Base-by-base conservation (phyloP, 2,888 invertebrate genomes). In the Glaucopsyche alexis region DNA sequence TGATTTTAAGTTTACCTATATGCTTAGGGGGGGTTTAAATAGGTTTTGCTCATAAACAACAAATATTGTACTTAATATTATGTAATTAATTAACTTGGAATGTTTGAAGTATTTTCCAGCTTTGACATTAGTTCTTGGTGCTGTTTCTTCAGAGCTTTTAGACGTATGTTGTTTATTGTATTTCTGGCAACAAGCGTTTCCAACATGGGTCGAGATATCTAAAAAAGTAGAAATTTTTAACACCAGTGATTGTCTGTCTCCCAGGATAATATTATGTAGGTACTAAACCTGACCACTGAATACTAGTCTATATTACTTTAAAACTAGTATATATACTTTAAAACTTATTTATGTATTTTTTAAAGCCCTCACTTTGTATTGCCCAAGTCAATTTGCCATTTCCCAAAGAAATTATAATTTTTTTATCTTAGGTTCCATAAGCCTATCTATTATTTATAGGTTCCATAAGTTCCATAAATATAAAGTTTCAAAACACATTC, bases 191-290 rank as follows among this genome's bases (percentile, higher is more conserved):
- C 90, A 75, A 93, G 85, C 52, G 88, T 89, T 80, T 93, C 93
- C 75, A 93, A 79, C 93, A 93, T 92, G 19, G 93, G 93, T 75
- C 92, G 85, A 19, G 93, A 93, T 86, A 92, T 89, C 93, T 93
- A 85, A 76, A 86, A 87, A 71, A 55, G 70, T 72, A 72, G 40
- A 6, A n/a, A 47, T 60, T 11, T 71, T 29, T 7, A 11, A 50
- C n/a, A 52, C 38, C 42, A 50, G 38, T 40, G 38, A 38, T n/a
- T 38, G 14, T 47, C 0, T 29, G 29, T 29, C 29, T 29, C 29
- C 13, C 16, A 19, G 45, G 42, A 47, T 16, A 71, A 55, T 55
- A 55, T 14, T 50, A 40, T 55, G 66, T 66, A 40, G 38, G n/a
- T 11, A 67, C 67, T 67, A 19, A 45, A n/a, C 9, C 40, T 67